These are phyloP conservation scores for Acanthosepion esculentum DNA, from an alignment of 2,888 invertebrate genomes.

Conservation along the genomic window DNA sequence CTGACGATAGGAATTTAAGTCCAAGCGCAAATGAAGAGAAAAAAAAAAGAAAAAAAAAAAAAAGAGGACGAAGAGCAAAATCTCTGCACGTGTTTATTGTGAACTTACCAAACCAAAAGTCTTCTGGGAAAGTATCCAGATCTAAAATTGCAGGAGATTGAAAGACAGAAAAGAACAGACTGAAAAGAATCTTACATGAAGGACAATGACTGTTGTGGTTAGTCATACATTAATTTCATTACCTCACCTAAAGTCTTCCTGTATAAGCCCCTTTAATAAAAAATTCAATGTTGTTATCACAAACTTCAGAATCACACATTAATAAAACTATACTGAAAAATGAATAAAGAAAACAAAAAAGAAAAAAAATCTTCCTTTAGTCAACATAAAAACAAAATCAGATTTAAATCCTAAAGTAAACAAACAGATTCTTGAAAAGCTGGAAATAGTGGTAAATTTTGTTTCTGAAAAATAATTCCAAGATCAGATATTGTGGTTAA, in stretches of 20 bases:
- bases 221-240: not conserved
- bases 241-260: not conserved
- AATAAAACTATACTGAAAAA: not conserved
- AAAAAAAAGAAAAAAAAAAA: not conserved
- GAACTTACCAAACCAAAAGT: constrained; percentile 23
- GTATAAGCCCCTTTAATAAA: not conserved
- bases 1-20: not conserved
- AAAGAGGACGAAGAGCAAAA: not conserved
- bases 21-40: not conserved
- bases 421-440: not conserved
- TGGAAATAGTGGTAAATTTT: too few species aligned
- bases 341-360: not conserved
- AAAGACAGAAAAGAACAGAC: not conserved
- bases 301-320: not conserved
- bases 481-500: too few species aligned
- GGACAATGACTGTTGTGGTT: not conserved
- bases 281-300: not conserved
- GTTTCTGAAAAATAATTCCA: too few species aligned
- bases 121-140: constrained; percentile 33
- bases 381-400: not conserved
- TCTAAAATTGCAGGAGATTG: constrained; percentile 4
- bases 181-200: not conserved
- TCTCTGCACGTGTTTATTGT: not conserved
- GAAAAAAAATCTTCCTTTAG: not conserved
- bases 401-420: not conserved